These are phyloP conservation scores for Pseudomyrmex sp. DNA, from an alignment of 1,140 invertebrate species.

Conservation along the genomic window DNA sequence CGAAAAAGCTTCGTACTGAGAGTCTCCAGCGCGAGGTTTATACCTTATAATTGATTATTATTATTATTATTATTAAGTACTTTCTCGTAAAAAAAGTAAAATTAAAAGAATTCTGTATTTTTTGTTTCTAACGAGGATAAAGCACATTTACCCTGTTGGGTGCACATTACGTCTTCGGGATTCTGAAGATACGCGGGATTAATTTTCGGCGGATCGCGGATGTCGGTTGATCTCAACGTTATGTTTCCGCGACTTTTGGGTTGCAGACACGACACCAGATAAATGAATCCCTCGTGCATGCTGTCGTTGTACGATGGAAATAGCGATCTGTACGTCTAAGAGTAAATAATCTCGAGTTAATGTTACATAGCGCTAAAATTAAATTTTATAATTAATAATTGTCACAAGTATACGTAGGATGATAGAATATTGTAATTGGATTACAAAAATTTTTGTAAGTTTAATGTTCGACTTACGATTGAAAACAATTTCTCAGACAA, in stretches of 20 bases:
- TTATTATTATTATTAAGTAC: constrained; percentile 2
- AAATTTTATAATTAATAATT: constrained; percentile 13
- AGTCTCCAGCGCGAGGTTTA: constrained; percentile 86
- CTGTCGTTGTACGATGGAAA: constrained; percentile 88
- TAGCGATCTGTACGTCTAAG: constrained; percentile 87
- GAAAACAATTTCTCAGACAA: not conserved
- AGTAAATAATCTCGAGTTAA: constrained; percentile 37
- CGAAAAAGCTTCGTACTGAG: constrained; percentile 87
- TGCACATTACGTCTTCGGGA: constrained; percentile 87
- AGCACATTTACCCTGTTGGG: constrained; percentile 85
- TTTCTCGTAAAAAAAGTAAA: not conserved
- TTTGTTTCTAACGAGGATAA: too few relatives aligned
- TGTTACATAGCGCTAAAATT: not conserved
- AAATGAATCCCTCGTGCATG: constrained; percentile 89
- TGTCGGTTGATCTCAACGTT: constrained; percentile 85
- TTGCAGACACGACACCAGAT: constrained; percentile 88
- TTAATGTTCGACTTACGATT: not conserved
- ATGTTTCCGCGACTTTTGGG: constrained; percentile 89
- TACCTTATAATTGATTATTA: constrained; percentile 81
- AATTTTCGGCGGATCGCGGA: constrained; percentile 88
- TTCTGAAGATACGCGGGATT: constrained; percentile 91
- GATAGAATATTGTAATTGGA: not conserved
- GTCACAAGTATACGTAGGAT: not conserved
- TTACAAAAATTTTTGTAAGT: not conserved
- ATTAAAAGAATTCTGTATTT: not conserved